phyloP scores from a whole-genome alignment of 2,113 vertebrate genomes.

The Climacteris rufus region DNA sequence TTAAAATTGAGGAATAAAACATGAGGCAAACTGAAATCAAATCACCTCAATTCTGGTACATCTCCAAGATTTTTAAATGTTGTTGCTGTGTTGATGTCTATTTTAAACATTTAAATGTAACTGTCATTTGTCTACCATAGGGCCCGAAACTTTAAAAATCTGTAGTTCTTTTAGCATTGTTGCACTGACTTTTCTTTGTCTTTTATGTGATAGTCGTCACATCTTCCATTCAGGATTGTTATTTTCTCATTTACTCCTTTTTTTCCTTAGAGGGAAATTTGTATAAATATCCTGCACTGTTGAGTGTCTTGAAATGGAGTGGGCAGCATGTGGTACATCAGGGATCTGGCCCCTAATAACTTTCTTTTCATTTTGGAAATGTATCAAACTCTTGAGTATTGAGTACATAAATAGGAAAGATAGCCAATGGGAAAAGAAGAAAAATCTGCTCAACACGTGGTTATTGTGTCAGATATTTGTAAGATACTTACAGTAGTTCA shows the following conservation, averaged over 20 bases:
- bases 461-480: background rate
- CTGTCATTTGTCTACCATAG: background rate
- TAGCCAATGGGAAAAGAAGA: background rate
- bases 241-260: background rate
- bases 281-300: background rate
- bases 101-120: background rate
- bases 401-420: background rate
- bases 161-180: background rate
- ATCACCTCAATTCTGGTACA: background rate
- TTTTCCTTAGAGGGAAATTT: background rate
- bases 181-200: background rate
- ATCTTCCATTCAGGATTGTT: background rate
- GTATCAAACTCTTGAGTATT: background rate
- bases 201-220: background rate
- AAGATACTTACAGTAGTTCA: background rate
- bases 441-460: background rate
- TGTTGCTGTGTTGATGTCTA: background rate
- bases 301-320: background rate
- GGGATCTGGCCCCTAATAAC: background rate
- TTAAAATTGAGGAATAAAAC: background rate
- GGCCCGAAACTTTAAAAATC: background rate
- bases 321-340: background rate
- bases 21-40: background rate
- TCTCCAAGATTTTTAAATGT: background rate
- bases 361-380: background rate